Percentiles rank a stretch among this genome's conserved stretches.
Evolutionary conservation across 2,888 invertebrate species (phyloP).

Genomic region (Parascotia fuliginaria): DNA sequence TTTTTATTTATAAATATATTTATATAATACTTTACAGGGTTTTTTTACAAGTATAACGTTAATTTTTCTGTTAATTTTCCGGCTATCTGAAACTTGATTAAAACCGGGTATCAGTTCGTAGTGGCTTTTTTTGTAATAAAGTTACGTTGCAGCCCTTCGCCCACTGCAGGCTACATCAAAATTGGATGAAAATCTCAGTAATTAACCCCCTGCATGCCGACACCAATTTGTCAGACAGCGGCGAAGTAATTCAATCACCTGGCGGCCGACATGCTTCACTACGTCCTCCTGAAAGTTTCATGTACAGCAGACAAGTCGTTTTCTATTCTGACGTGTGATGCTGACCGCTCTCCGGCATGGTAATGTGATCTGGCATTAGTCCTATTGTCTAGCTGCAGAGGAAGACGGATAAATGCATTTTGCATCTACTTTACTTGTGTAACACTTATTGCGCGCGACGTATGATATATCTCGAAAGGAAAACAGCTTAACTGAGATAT

Average conservation of each 20-base stretch:
- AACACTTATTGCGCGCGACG: no score
- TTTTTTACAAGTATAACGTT: no score
- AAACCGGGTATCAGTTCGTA: no score
- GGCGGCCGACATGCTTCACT: not conserved
- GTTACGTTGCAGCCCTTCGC: not conserved
- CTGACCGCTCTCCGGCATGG: not conserved
- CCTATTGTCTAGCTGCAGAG: not conserved
- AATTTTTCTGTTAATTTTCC: no score
- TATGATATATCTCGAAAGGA: no score
- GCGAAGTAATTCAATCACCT: not conserved
- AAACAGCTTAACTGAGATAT: no score
- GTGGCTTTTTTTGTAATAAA: not conserved
- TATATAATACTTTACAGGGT: no score
- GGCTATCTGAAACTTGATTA: no score
- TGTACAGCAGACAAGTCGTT: not conserved
- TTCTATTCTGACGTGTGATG: not conserved
- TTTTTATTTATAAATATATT: no score
- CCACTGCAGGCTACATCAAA: not conserved
- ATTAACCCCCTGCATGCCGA: not conserved
- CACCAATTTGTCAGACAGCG: constrained; percentile 5
- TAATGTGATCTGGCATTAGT: not conserved
- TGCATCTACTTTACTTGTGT: not conserved
- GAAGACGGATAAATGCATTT: not conserved
- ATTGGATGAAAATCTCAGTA: constrained; percentile 1
- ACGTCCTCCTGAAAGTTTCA: not conserved